phyloP scores from a whole-genome alignment of 2,797 vertebrate genomes.

The Cyprinella venusta region DNA sequence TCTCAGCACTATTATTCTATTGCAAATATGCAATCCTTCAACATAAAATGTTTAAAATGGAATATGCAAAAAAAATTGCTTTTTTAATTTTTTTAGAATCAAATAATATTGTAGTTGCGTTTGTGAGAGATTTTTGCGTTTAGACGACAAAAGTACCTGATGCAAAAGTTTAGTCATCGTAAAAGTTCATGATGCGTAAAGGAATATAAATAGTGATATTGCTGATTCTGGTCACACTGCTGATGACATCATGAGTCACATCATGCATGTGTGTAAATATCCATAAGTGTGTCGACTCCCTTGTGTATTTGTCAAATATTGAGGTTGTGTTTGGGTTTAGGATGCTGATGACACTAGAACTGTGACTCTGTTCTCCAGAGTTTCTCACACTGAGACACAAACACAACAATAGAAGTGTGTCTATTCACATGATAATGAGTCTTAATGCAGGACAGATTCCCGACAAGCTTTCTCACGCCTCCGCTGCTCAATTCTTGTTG shows the following conservation, averaged over 20 bases:
- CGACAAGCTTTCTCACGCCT: neutral
- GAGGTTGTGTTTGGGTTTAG: conserved; percentile 9
- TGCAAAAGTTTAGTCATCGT: neutral
- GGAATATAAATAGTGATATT: neutral
- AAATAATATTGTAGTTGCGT: neutral
- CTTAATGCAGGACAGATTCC: conserved; percentile 7
- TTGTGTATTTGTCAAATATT: conserved; percentile 1
- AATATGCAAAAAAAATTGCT: neutral
- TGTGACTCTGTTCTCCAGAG: conserved; percentile 45
- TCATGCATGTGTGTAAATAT: neutral
- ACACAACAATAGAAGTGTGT: conserved; percentile 44
- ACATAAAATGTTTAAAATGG: too few species aligned
- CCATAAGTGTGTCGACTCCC: conserved; percentile 43
- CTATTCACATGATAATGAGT: conserved; percentile 50
- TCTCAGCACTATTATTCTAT: too few species aligned
- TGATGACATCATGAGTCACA: neutral
- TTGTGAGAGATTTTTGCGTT: neutral
- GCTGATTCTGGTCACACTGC: neutral
- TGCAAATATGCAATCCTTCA: neutral
- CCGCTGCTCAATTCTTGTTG: neutral
- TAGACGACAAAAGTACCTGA: neutral
- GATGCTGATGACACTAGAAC: conserved; percentile 25
- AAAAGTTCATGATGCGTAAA: neutral
- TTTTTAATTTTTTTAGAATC: neutral
- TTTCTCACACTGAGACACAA: conserved; percentile 46